Conservation (phyloP, 2,113 vertebrate species). For the Corythaeola cristata region DNA sequence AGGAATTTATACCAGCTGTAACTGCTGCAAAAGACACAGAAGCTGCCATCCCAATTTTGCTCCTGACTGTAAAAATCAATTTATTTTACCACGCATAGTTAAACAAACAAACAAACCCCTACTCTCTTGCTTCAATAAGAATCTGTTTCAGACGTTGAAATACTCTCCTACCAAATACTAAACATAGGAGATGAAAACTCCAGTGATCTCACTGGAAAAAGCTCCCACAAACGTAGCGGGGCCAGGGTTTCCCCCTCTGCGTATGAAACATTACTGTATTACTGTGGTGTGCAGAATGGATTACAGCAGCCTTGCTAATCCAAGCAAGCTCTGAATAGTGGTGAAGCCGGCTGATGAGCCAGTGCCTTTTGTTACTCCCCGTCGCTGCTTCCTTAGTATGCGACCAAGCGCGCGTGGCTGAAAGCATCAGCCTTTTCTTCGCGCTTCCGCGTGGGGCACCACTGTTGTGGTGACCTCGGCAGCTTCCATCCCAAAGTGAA, state of each 20-base stretch:
- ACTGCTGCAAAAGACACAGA: background rate
- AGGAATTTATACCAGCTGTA: background rate
- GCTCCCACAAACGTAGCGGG: accelerated
- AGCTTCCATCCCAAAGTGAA: background rate
- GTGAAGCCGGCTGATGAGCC: background rate
- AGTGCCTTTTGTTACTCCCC: constrained; percentile 7
- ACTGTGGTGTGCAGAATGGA: background rate
- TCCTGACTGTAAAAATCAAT: background rate
- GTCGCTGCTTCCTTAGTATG: constrained; percentile 10
- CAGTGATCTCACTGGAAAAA: background rate
- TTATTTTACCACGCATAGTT: background rate
- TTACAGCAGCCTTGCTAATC: constrained; percentile 2
- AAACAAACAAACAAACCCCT: background rate
- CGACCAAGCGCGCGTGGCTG: background rate
- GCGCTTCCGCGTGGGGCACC: background rate
- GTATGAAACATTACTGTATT: background rate
- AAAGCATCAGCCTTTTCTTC: background rate
- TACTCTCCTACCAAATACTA: background rate
- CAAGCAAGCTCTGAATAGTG: background rate
- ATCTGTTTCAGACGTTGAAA: background rate
- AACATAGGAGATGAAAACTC: background rate
- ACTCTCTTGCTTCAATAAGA: background rate
- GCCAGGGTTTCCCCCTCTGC: background rate
- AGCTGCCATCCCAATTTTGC: background rate
- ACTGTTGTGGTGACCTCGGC: background rate